Percentiles rank a stretch among this genome's conserved stretches.
Evolutionary conservation across 2,888 invertebrate genomes (phyloP).

Genomic region (Andrena trimmerana): DNA sequence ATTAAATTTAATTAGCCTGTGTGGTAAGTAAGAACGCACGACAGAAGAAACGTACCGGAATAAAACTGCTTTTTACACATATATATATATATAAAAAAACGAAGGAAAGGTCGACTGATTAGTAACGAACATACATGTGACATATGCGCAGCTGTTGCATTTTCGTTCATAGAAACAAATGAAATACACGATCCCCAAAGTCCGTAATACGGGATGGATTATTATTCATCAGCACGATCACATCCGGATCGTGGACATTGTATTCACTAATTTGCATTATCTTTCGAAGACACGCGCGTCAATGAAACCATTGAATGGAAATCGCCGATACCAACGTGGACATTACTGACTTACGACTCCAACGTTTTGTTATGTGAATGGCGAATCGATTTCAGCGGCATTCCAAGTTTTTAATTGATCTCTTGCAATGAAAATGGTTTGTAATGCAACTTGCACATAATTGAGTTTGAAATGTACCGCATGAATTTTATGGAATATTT

Average conservation of each 20-base stretch:
- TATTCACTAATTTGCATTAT: slow-evolving; percentile 56
- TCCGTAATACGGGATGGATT: slow-evolving; percentile 60
- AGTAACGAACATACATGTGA: slow-evolving; percentile 5
- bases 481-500: no score
- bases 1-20: slow-evolving; percentile 7
- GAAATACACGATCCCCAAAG: slow-evolving; percentile 33
- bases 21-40: background rate
- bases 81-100: no score
- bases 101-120: background rate
- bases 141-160: slow-evolving; percentile 14
- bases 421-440: no score
- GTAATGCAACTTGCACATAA: no score
- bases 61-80: background rate
- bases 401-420: no score
- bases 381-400: background rate
- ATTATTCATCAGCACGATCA: slow-evolving; percentile 69
- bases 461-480: no score
- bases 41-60: background rate
- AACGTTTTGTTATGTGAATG: background rate
- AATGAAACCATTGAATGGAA: slow-evolving; percentile 42
- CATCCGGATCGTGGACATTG: slow-evolving; percentile 66
- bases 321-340: slow-evolving; percentile 19
- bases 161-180: slow-evolving; percentile 24
- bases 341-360: background rate
- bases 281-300: slow-evolving; percentile 46